These are phyloP conservation scores for Elysia crispata DNA, from an alignment of 2,888 invertebrate genomes.

Conservation along the genomic window DNA sequence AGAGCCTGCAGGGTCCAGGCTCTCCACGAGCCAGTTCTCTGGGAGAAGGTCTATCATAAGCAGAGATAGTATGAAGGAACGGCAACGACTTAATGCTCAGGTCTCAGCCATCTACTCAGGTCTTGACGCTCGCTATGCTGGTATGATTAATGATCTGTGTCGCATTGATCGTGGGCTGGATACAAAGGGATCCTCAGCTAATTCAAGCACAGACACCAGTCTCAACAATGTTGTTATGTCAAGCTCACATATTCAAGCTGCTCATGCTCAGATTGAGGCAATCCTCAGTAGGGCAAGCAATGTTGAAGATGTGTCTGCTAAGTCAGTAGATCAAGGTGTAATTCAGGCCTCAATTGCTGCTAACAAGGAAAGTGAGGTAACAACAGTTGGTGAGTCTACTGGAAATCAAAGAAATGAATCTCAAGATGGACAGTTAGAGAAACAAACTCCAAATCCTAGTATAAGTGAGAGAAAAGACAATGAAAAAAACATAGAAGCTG, in stretches of 20 bases:
- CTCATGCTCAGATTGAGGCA: not conserved
- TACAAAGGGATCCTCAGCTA: conserved; percentile 28
- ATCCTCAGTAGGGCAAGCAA: not conserved
- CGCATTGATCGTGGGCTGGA: conserved; percentile 59
- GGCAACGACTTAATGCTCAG: conserved; percentile 63
- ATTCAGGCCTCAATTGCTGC: not conserved
- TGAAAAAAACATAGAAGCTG: not conserved
- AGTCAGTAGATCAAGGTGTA: not conserved
- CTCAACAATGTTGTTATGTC: not conserved
- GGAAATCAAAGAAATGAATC: not conserved
- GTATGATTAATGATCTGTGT: conserved; percentile 61
- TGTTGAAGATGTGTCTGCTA: not conserved
- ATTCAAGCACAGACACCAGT: not conserved
- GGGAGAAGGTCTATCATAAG: conserved; percentile 54
- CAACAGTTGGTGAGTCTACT: not conserved
- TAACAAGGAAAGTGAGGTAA: not conserved
- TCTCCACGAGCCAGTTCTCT: conserved; percentile 17
- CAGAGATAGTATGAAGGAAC: conserved; percentile 62
- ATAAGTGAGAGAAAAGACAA: not conserved
- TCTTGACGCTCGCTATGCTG: conserved; percentile 62
- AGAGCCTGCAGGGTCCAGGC: conserved; percentile 23
- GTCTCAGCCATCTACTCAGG: conserved; percentile 61
- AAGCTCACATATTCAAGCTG: not conserved
- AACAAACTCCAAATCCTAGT: not conserved
- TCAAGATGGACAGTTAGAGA: no score